phyloP scores from a whole-genome alignment of 2,797 vertebrate species.

The Premnoplex brunnescens region DNA sequence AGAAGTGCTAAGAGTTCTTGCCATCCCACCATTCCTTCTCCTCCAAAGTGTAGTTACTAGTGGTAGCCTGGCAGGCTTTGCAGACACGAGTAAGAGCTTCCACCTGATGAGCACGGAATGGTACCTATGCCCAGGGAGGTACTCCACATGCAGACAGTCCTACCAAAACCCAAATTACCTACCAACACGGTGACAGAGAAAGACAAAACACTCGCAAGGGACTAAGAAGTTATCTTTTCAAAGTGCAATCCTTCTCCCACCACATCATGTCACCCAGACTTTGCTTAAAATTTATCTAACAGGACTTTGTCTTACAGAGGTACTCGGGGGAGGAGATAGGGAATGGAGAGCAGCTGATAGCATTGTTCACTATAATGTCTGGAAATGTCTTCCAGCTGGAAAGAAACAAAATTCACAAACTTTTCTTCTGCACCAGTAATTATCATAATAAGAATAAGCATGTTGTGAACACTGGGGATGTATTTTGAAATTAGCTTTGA shows the following conservation, averaged over 20 bases:
- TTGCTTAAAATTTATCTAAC: not conserved
- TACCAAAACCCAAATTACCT: not conserved
- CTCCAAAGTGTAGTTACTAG: not conserved
- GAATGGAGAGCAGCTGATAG: not conserved
- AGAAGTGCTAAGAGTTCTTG: not conserved
- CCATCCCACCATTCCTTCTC: not conserved
- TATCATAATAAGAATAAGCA: slow-evolving; percentile 20
- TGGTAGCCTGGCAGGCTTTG: not conserved
- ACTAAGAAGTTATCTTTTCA: not conserved
- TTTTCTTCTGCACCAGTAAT: slow-evolving; percentile 41
- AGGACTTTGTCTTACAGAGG: not conserved
- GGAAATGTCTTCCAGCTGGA: slow-evolving; percentile 5
- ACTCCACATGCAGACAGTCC: not conserved
- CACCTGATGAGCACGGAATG: not conserved
- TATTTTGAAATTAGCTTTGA: slow-evolving; percentile 25
- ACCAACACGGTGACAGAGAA: not conserved
- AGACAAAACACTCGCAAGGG: not conserved
- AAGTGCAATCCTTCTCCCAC: not conserved
- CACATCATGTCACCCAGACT: not conserved
- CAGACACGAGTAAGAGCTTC: not conserved
- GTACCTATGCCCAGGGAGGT: not conserved
- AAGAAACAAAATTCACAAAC: not conserved
- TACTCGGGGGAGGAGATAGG: not conserved
- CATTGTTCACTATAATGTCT: not conserved
- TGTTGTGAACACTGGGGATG: not conserved